phyloP scores from a whole-genome alignment of 2,113 vertebrate genomes.

The Dissostichus mawsoni region DNA sequence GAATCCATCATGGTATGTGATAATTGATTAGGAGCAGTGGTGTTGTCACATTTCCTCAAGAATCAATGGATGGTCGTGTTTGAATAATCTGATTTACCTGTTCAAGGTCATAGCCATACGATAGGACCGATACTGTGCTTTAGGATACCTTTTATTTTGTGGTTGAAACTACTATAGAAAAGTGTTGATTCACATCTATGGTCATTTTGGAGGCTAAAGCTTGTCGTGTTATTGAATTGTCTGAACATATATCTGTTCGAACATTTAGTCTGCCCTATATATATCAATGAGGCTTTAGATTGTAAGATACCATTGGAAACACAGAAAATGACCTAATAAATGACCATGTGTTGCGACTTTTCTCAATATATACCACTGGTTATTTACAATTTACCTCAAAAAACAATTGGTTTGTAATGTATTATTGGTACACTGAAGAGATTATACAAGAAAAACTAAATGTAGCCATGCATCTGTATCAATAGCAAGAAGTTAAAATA shows the following conservation, averaged over 20 bases:
- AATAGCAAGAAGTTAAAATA: neutral
- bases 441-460: neutral
- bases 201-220: neutral
- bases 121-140: neutral
- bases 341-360: neutral
- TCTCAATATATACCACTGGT: neutral
- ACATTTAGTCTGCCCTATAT: neutral
- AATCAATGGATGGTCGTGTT: slow-evolving; percentile 49
- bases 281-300: neutral
- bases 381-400: neutral
- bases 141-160: neutral
- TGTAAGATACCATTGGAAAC: neutral
- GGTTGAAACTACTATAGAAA: neutral
- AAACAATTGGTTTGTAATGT: neutral
- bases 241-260: neutral
- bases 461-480: neutral
- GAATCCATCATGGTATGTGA: slow-evolving; percentile 49
- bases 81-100: slow-evolving; percentile 17
- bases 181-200: neutral
- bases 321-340: neutral
- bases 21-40: slow-evolving; percentile 46
- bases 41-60: slow-evolving; percentile 36
- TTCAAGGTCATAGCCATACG: slow-evolving; percentile 37
- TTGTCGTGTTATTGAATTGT: neutral
- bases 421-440: neutral